Base-by-base conservation (phyloP, 2,888 invertebrate species). In the Schizotus pectinicornis region DNA sequence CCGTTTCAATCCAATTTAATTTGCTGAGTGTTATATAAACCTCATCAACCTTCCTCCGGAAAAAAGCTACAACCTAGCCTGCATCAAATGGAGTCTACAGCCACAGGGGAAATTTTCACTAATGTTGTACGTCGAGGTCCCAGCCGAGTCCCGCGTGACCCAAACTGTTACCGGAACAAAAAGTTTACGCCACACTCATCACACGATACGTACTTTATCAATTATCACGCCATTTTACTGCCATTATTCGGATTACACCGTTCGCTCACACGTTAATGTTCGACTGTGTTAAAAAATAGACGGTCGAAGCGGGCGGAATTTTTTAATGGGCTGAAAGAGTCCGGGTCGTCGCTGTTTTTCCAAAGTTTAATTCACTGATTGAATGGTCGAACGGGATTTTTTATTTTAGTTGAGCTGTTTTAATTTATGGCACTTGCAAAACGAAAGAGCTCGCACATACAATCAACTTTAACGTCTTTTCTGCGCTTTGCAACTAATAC, bases 71-170 rank as follows among this genome's bases (percentile, higher is more conserved):
- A 65, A 64, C 46, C 55, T 65, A 65, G 65, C 62, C 70, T 66
- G 74, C 71, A 75, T 74, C 73, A 72, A 74, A 72, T 72, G 68
- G 73, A 73, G 73, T 72, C 68, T 68, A 68, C 63, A 68, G 77
- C 70, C 77, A 72, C 77, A 70, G 66, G 77, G 77, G 77, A 77
- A 77, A 77, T 77, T 77, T 74, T 74, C 75, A 68, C 73, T 77
- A 77, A 77, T 77, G 77, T 72, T 71, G 70, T 71, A 69, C 70
- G 65, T 64, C 57, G 65, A 62, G 63, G 65, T 70, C 67, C 64
- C 67, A 56, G 55, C 46, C 59, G 64, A 56, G 62, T 62, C 53
- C 57, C 51, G 50, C 62, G 65, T 67, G 69, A 70, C 70, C 67
- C 59, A 36, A 59, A 67, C 65, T 67, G 59, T 65, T 61, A 62